Evolutionary conservation across 2,888 invertebrate genomes (phyloP).

Genomic region (Ennomos fuscantarius): DNA sequence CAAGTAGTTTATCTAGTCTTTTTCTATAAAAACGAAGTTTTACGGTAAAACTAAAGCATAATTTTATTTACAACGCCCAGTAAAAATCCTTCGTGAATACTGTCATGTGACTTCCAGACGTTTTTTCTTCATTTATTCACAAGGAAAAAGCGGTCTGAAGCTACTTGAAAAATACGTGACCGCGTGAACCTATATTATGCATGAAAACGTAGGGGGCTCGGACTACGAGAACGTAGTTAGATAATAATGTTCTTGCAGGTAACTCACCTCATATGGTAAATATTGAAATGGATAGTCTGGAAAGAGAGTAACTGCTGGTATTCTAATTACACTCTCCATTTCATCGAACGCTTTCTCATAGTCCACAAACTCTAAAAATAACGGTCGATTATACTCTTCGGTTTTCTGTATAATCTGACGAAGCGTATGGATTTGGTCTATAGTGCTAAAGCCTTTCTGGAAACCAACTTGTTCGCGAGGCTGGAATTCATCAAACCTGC

Average conservation of each 20-base stretch:
- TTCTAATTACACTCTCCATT: too few relatives aligned
- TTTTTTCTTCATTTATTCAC: constrained; percentile 77
- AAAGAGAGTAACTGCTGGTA: too few relatives aligned
- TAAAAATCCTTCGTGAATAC: constrained; percentile 50
- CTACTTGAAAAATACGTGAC: constrained; percentile 80
- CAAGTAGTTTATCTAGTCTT: constrained; percentile 23
- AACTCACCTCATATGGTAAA: constrained; percentile 6
- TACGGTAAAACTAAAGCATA: constrained; percentile 44
- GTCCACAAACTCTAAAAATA: too few relatives aligned
- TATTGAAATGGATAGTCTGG: neutral
- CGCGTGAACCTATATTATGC: constrained; percentile 72
- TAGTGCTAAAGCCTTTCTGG: too few relatives aligned
- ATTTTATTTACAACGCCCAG: constrained; percentile 31
- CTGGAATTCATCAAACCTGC: too few relatives aligned
- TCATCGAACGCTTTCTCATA: too few relatives aligned
- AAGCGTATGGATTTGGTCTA: too few relatives aligned
- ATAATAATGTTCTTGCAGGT: constrained; percentile 28
- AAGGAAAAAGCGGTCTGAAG: constrained; percentile 72
- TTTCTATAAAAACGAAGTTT: constrained; percentile 24
- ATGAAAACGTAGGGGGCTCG: constrained; percentile 49
- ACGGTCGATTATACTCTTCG: too few relatives aligned
- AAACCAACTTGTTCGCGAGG: too few relatives aligned
- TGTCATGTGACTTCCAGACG: constrained; percentile 67
- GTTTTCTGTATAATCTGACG: too few relatives aligned
- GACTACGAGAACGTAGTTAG: constrained; percentile 40